Evolutionary conservation across 2,888 invertebrate species (phyloP).

Genomic region (Acronicta alni): DNA sequence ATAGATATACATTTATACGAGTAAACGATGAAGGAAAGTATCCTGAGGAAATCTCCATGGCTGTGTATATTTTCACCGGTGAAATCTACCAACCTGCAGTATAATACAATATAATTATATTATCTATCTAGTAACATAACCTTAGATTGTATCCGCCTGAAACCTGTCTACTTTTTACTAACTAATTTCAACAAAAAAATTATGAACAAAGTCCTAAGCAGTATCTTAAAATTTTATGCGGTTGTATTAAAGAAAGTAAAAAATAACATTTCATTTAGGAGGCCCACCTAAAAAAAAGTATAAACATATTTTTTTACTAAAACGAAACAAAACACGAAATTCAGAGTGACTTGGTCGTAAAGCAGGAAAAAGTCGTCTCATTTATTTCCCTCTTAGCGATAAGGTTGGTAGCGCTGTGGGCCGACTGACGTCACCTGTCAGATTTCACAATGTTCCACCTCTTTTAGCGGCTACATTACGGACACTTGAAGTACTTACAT

Average conservation of each 20-base stretch:
- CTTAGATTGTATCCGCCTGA: background rate
- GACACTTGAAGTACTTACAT: slow-evolving; percentile 60
- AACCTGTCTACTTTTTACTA: slow-evolving; percentile 18
- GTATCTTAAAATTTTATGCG: slow-evolving; percentile 52
- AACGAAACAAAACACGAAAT: slow-evolving; percentile 71
- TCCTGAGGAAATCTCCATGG: no score
- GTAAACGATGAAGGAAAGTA: no score
- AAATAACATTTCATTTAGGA: slow-evolving; percentile 55
- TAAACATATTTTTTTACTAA: slow-evolving; percentile 60
- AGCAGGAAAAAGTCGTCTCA: slow-evolving; percentile 78
- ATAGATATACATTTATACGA: no score
- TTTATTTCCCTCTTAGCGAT: slow-evolving; percentile 83
- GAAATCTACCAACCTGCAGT: no score
- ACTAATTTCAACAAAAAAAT: slow-evolving; percentile 46
- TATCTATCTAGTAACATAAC: no score
- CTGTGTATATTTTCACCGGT: no score
- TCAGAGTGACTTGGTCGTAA: slow-evolving; percentile 71
- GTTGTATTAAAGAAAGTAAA: slow-evolving; percentile 52
- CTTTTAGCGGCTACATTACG: slow-evolving; percentile 44
- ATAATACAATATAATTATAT: no score
- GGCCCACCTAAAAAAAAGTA: slow-evolving; percentile 50
- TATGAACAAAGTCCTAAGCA: slow-evolving; percentile 43
- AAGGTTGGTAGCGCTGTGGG: slow-evolving; percentile 77
- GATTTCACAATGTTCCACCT: slow-evolving; percentile 71
- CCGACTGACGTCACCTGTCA: slow-evolving; percentile 78